Percentiles rank a stretch among this genome's conserved stretches.
Conservation (phyloP, 2,888 invertebrate genomes). For the Drepanosiphum platanoidis region DNA sequence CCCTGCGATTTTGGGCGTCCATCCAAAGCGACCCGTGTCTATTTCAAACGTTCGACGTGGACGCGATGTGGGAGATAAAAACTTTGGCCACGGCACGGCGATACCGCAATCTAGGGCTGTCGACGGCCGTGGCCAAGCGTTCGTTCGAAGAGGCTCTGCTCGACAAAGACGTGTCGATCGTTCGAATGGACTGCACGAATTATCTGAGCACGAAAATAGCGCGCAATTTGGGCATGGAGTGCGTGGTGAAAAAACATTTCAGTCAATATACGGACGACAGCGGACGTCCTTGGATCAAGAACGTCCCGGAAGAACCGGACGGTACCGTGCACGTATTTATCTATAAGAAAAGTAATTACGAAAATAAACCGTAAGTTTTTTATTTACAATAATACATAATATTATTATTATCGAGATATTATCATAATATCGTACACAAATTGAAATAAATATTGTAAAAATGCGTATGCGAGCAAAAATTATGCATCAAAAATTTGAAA, state of each 20-base stretch:
- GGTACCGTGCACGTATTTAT: constrained; percentile 29
- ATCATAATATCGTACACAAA: too few relatives aligned
- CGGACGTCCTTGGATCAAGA: constrained; percentile 30
- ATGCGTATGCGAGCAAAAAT: too few relatives aligned
- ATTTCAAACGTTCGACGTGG: constrained; percentile 46
- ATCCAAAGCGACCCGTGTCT: constrained; percentile 43
- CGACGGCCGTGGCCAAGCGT: constrained; percentile 27
- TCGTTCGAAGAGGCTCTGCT: constrained; percentile 36
- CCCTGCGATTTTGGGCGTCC: constrained; percentile 36
- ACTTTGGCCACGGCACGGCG: constrained; percentile 37
- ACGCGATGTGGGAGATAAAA: constrained; percentile 39
- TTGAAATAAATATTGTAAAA: too few relatives aligned
- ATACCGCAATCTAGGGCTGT: constrained; percentile 41
- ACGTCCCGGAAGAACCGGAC: constrained; percentile 20
- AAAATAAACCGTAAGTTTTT: constrained; percentile 5
- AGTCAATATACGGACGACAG: constrained; percentile 28
- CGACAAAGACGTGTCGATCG: constrained; percentile 25
- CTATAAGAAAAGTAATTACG: constrained; percentile 47
- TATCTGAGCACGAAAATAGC: constrained; percentile 42
- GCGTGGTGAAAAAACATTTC: constrained; percentile 47
- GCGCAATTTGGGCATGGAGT: constrained; percentile 32
- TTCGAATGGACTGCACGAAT: constrained; percentile 49
- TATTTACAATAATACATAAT: background rate
- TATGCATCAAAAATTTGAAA: too few relatives aligned
- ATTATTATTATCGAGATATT: too few relatives aligned